phyloP scores from a whole-genome alignment of 1,140 invertebrate species.

The Drosophila kanapiae region DNA sequence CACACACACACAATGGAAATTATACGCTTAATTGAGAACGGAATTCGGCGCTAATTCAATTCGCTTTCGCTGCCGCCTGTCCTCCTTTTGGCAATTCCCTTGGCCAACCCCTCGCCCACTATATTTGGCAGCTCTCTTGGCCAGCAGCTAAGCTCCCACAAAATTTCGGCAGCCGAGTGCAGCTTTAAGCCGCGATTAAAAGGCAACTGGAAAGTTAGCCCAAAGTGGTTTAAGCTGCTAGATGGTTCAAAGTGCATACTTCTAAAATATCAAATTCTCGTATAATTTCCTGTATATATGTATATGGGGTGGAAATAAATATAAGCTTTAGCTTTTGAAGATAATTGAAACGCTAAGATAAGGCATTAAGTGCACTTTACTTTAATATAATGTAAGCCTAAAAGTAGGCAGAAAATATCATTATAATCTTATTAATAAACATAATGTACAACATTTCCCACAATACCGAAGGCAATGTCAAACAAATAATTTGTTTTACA shows the following conservation, averaged over 20 bases:
- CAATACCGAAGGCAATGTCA: too few relatives aligned
- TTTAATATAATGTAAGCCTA: too few relatives aligned
- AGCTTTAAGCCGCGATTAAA: constrained; percentile 11
- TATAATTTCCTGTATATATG: background rate
- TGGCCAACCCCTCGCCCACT: background rate
- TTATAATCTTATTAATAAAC: too few relatives aligned
- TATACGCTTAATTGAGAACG: constrained; percentile 76
- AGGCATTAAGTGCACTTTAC: too few relatives aligned
- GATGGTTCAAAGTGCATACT: too few relatives aligned
- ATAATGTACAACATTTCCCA: too few relatives aligned
- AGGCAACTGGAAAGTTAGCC: too few relatives aligned
- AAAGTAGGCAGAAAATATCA: too few relatives aligned
- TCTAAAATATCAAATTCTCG: too few relatives aligned
- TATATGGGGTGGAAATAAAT: background rate
- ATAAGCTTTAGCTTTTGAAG: background rate
- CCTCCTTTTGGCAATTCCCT: background rate
- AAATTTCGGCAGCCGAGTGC: background rate
- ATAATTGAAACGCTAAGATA: too few relatives aligned
- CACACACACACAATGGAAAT: constrained; percentile 35
- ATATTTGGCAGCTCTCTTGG: constrained; percentile 16
- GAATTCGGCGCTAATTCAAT: constrained; percentile 76
- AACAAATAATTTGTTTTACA: too few relatives aligned
- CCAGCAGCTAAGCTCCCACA: constrained; percentile 14
- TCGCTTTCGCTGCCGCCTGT: constrained; percentile 28
- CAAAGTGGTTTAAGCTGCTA: background rate